Evolutionary conservation across 2,888 invertebrate genomes (phyloP), one percentile per base, ranked within the genome.

Genomic region (Omphaloscelis lunosa): DNA sequence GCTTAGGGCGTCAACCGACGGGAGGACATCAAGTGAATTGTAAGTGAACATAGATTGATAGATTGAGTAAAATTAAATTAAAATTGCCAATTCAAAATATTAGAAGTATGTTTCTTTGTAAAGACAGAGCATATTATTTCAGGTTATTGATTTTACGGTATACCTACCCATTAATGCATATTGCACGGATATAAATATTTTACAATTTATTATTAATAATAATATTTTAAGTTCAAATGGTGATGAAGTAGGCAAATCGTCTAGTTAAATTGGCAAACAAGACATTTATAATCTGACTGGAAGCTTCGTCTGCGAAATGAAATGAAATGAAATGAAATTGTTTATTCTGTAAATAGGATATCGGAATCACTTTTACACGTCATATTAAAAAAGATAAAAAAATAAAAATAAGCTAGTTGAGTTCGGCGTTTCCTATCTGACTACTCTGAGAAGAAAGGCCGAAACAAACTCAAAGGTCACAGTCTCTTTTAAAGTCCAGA

Each of bases 231-330:
- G 41, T 7, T 51, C 20, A 53, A 15, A 20, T 56, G 41, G 8
- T 34, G 27, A 23, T 20, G 9, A n/a, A 56, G 41, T 0, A 15
- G 17, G 48, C 39, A 58, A 77, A 75, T 39, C 45, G 68, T 48
- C 39, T 6, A 74, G 27, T 69, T 62, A 12, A 17, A 69, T 69
- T 15, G 4, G 7, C 23, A 29, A 56, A 29, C 7, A 41, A 41
- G 23, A 59, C 15, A 41, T 72, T 72, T 72, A 77, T 45, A 62
- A 9, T n/a, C 3, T 62, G 58, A 41, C 20, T 27, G 8, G 41
- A 69, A 41, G 20, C 0, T 34, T 34, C 34, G 7, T 2, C 39
- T 51, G 9, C n/a, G n/a, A n/a, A n/a, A n/a, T n/a, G n/a, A n/a
- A n/a, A n/a, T n/a, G n/a, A n/a, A n/a, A n/a, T n/a, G n/a, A n/a